A percentile compares a stretch with the other conserved stretches of the same genome.
Conservation (phyloP, 2,888 invertebrate species). For the Eurytoma californica region DNA sequence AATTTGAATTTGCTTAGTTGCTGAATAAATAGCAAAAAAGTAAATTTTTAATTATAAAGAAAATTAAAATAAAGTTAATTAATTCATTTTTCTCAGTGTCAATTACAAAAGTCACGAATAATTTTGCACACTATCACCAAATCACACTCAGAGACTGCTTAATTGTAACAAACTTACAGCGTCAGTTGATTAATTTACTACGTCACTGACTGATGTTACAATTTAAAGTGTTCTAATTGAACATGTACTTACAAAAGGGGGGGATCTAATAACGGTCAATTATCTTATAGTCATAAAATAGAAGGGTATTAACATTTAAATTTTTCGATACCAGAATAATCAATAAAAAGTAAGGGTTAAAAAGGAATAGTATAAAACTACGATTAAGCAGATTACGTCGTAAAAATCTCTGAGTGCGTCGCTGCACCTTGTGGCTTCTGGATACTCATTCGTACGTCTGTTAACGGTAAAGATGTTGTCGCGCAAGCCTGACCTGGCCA, state of each 20-base stretch:
- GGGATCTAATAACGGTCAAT: too few relatives aligned
- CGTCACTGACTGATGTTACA: too few relatives aligned
- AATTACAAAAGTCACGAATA: conserved; percentile 6
- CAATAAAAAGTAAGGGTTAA: too few relatives aligned
- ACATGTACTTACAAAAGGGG: too few relatives aligned
- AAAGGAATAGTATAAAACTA: not conserved
- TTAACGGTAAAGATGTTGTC: too few relatives aligned
- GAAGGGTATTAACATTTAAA: not conserved
- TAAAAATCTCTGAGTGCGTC: conserved; percentile 33
- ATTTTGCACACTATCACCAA: conserved; percentile 31
- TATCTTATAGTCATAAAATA: conserved; percentile 5
- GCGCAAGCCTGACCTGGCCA: too few relatives aligned
- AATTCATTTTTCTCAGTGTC: conserved; percentile 44
- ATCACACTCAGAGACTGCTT: conserved; percentile 44
- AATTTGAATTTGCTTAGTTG: too few relatives aligned
- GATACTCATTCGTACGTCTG: not conserved
- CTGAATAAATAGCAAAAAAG: too few relatives aligned
- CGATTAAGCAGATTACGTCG: not conserved
- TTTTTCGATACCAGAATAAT: too few relatives aligned
- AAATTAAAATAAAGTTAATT: not conserved
- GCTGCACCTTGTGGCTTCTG: conserved; percentile 6
- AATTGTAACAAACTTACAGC: conserved; percentile 8
- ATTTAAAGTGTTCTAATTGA: too few relatives aligned
- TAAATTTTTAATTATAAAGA: not conserved
- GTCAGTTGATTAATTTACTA: not conserved